These are phyloP conservation scores for Philonicus albiceps DNA, from an alignment of 2,888 invertebrate species.

Conservation along the genomic window DNA sequence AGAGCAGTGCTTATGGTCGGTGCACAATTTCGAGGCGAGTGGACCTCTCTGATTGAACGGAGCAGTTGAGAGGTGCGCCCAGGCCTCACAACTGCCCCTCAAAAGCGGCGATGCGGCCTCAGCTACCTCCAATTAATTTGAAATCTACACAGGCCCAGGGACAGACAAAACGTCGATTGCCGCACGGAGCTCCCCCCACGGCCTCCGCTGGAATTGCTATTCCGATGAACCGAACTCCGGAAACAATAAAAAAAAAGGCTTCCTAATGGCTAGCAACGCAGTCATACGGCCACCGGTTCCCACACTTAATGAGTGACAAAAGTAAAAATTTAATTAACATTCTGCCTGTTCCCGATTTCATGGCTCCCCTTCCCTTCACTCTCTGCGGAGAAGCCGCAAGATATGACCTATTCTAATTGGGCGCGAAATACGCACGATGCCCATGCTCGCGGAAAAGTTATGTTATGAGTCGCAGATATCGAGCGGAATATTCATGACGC, in stretches of 20 bases:
- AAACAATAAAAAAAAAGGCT: slow-evolving; percentile 24
- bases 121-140: neutral
- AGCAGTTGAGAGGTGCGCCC: neutral
- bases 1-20: slow-evolving; percentile 17
- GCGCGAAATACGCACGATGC: neutral
- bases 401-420: neutral
- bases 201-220: neutral
- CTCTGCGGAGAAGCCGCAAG: neutral
- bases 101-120: neutral
- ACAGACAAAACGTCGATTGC: neutral
- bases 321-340: slow-evolving; percentile 21
- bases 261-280: neutral
- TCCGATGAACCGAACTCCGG: neutral
- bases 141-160: neutral
- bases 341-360: neutral
- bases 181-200: neutral
- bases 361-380: neutral
- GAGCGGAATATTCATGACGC: slow-evolving; percentile 6
- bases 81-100: neutral
- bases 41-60: slow-evolving; percentile 4
- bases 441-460: neutral
- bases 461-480: neutral
- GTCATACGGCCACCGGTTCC: neutral
- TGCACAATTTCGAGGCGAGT: slow-evolving; percentile 4
- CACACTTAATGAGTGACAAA: slow-evolving; percentile 26